Percentiles rank a stretch among this genome's conserved stretches.
These are phyloP conservation scores for Neoscelio sp. DNA, from an alignment of 2,888 invertebrate genomes.

Conservation along the genomic window DNA sequence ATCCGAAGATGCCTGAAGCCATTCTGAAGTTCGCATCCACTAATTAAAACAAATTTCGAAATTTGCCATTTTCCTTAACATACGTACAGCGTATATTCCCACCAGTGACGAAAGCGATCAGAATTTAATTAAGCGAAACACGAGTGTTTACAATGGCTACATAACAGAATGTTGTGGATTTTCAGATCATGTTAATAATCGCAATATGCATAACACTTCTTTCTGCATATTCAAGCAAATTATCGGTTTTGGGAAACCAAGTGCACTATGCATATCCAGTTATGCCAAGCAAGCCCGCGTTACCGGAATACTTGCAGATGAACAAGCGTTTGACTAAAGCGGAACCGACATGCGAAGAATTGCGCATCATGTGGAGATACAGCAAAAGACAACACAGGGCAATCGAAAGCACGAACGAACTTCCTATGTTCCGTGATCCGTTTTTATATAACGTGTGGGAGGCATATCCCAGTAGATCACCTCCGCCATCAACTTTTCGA, in stretches of 20 bases:
- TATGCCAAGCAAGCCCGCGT: constrained; percentile 61
- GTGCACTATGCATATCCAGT: constrained; percentile 73
- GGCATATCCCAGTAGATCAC: constrained; percentile 84
- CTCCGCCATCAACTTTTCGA: constrained; percentile 74
- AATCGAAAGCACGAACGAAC: constrained; percentile 94
- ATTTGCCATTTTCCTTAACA: too few relatives aligned
- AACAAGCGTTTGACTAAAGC: constrained; percentile 81
- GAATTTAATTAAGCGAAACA: too few relatives aligned
- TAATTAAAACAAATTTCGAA: too few relatives aligned
- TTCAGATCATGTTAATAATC: constrained; percentile 76
- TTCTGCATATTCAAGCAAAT: constrained; percentile 73
- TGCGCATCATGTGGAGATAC: constrained; percentile 96
- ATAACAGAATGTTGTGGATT: constrained; percentile 30
- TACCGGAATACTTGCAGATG: constrained; percentile 70
- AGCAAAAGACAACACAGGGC: constrained; percentile 94
- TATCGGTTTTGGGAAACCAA: constrained; percentile 70
- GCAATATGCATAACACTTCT: constrained; percentile 75
- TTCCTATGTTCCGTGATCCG: constrained; percentile 92
- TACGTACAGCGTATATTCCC: too few relatives aligned
- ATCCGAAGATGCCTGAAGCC: too few relatives aligned
- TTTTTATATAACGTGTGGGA: constrained; percentile 93
- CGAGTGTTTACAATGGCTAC: too few relatives aligned
- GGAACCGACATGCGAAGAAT: constrained; percentile 94
- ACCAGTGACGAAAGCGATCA: too few relatives aligned
- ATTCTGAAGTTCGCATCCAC: too few relatives aligned